phyloP scores from a whole-genome alignment of 2,113 vertebrate genomes.

The Sinosuthora webbiana region DNA sequence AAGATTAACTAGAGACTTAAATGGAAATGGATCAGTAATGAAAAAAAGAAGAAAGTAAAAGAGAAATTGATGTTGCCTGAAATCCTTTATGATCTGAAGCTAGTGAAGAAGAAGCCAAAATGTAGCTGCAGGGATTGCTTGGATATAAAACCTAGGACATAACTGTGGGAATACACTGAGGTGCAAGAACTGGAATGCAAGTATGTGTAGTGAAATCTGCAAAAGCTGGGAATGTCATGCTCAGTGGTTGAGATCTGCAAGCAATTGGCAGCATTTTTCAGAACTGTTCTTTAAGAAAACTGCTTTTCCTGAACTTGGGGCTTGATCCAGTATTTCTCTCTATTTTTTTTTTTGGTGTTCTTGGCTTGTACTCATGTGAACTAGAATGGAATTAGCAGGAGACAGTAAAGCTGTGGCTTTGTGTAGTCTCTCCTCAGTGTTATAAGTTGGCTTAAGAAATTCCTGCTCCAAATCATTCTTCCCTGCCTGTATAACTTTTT shows the following conservation, averaged over 20 bases:
- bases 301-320: background rate
- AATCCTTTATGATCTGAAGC: background rate
- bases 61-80: background rate
- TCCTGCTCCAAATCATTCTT: background rate
- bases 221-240: slow-evolving; percentile 18
- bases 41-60: background rate
- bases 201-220: background rate
- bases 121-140: background rate
- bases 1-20: background rate
- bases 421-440: background rate
- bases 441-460: background rate
- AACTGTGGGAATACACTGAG: slow-evolving; percentile 20
- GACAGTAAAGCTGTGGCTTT: background rate
- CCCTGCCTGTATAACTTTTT: background rate
- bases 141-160: background rate
- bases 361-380: slow-evolving; percentile 47
- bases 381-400: background rate
- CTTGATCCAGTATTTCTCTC: background rate
- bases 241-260: background rate
- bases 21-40: background rate
- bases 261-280: background rate
- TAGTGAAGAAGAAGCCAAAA: background rate
- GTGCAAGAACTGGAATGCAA: background rate
- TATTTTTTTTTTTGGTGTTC: background rate
- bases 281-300: background rate